phyloP scores from a whole-genome alignment of 2,888 invertebrate species.

The Protodeltote pygarga region DNA sequence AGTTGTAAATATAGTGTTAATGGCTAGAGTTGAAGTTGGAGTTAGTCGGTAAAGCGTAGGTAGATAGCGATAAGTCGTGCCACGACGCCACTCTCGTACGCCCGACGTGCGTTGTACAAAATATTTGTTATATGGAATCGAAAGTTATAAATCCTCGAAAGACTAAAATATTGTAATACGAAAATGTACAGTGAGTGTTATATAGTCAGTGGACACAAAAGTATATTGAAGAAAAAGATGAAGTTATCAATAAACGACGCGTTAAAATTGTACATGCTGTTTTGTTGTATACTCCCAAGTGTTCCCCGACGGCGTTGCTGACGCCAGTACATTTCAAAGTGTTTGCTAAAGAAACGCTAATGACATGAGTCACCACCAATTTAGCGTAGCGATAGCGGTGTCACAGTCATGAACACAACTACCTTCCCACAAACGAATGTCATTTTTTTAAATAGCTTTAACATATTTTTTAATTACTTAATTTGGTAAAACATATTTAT shows the following conservation, averaged over 20 bases:
- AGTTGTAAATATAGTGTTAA: conserved; percentile 86
- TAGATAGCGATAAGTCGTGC: conserved; percentile 83
- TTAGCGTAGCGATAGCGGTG: conserved; percentile 20
- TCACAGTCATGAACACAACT: conserved; percentile 15
- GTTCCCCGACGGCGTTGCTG: conserved; percentile 36
- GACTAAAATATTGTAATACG: conserved; percentile 86
- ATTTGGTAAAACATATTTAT: neutral
- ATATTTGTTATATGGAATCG: conserved; percentile 85
- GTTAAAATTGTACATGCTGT: conserved; percentile 83
- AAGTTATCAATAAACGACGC: conserved; percentile 86
- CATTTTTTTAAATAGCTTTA: neutral
- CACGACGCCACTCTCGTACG: conserved; percentile 81
- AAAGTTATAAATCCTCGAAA: conserved; percentile 83
- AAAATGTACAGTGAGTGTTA: conserved; percentile 87
- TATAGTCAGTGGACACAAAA: conserved; percentile 87
- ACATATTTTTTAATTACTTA: neutral
- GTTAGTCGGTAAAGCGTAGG: conserved; percentile 77
- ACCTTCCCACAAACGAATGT: conserved; percentile 30
- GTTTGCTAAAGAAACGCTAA: conserved; percentile 10
- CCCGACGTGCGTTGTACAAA: conserved; percentile 85
- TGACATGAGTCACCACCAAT: conserved; percentile 26
- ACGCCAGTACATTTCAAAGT: neutral
- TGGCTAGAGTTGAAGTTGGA: conserved; percentile 74
- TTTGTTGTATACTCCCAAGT: conserved; percentile 74
- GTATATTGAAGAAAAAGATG: conserved; percentile 84